These are phyloP conservation scores for Scotopteryx bipunctaria DNA, from an alignment of 2,888 invertebrate genomes.

Conservation along the genomic window DNA sequence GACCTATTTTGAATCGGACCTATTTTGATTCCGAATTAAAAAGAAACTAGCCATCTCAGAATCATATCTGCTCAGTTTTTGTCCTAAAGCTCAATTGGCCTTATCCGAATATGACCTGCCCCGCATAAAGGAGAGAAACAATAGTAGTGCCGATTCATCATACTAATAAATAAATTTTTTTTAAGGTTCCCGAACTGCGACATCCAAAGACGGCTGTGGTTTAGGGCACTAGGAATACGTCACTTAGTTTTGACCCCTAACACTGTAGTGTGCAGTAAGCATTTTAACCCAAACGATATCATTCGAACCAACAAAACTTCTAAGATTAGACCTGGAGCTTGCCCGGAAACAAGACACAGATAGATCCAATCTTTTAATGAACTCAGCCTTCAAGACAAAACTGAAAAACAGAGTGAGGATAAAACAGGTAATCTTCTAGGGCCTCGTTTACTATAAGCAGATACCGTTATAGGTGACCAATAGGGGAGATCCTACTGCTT, in stretches of 20 bases:
- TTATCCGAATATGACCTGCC: too few species aligned
- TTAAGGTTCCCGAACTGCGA: conserved; percentile 2
- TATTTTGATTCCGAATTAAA: too few species aligned
- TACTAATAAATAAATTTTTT: too few species aligned
- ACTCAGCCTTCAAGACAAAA: not conserved
- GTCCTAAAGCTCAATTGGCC: too few species aligned
- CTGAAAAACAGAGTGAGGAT: not conserved
- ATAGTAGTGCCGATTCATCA: too few species aligned
- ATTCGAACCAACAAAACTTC: not conserved
- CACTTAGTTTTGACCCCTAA: not conserved
- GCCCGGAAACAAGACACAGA: not conserved
- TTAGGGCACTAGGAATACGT: not conserved
- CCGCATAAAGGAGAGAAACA: too few species aligned
- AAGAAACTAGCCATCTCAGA: too few species aligned
- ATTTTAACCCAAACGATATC: conserved; percentile 1
- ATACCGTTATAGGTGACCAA: not conserved
- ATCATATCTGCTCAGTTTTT: too few species aligned
- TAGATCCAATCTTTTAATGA: not conserved
- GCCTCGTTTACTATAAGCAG: not conserved
- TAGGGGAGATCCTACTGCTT: not conserved
- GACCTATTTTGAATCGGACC: too few species aligned
- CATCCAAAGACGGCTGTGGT: not conserved
- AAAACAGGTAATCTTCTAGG: not conserved
- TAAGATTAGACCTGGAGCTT: not conserved
- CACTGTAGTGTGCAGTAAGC: conserved; percentile 9